A percentile compares a stretch with the other conserved stretches of the same genome.
Conservation (phyloP, 2,888 invertebrate species). For the Metopia argyrocephala region DNA sequence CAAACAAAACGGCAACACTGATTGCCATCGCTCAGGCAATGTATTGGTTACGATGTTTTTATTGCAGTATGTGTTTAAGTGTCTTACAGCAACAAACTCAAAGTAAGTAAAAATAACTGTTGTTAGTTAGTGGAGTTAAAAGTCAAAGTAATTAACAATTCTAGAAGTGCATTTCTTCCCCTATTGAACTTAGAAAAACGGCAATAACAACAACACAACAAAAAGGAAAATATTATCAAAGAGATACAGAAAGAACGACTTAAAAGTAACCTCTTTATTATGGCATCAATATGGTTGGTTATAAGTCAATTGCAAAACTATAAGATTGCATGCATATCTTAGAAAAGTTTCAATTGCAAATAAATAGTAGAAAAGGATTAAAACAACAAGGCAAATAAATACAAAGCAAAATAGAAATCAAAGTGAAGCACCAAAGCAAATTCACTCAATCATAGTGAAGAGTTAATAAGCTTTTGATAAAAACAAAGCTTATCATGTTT, state of each 20-base stretch:
- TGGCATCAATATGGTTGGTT: background rate
- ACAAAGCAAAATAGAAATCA: constrained; percentile 12
- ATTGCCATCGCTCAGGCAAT: constrained; percentile 18
- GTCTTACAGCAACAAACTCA: constrained; percentile 34
- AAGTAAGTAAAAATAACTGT: constrained; percentile 46
- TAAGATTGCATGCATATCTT: background rate
- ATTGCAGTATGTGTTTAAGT: constrained; percentile 22
- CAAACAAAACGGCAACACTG: constrained; percentile 50
- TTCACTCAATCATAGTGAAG: background rate
- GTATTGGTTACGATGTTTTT: background rate
- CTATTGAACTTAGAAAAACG: constrained; percentile 5
- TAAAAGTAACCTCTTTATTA: constrained; percentile 33
- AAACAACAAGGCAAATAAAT: background rate
- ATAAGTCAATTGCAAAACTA: constrained; percentile 33
- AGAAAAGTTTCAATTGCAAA: constrained; percentile 15
- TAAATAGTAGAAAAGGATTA: background rate
- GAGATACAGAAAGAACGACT: constrained; percentile 15
- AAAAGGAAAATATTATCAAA: constrained; percentile 11
- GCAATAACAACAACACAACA: background rate
- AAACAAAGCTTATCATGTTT: too few relatives aligned
- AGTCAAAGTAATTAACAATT: constrained; percentile 61
- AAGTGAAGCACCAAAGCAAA: background rate
- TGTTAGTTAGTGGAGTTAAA: constrained; percentile 39
- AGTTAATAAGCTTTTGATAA: too few relatives aligned
- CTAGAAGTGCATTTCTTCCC: constrained; percentile 39